Evolutionary conservation across 64 coral and sea anemone genomes (phyloP), one percentile per base, ranked within the genome.

Genomic region (Anthopleura sola): DNA sequence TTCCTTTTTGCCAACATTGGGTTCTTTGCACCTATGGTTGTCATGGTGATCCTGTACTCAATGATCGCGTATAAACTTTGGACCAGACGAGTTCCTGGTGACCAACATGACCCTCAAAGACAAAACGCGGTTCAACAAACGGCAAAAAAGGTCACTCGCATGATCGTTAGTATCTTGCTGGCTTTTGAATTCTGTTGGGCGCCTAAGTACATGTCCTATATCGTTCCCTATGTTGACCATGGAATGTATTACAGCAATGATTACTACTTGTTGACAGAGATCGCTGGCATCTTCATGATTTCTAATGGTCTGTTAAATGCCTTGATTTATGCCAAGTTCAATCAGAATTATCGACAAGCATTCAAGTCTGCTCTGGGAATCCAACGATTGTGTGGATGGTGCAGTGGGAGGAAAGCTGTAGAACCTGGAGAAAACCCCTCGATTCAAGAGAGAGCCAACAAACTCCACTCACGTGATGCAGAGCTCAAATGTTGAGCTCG

Each of bases 11-110:
- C 69, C 5, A 75, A n/a, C 69, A 75, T 75, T 75, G 69, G 69
- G 7, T 75, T 34, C 26, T 14, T 75, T 37, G 8, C 29, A 9
- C 69, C 69, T 13, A 11, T 34, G 7, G 36, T 80, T 38, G 44
- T 60, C 37, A 37, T 87, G 32, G 37, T 47, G 15, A 78, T 80
- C 1, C 75, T 87, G 1, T 87, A 87, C 37, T 56, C 53, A 18
- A 60, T 87, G 37, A 79, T 87, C 36, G 20, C 32, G 14, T 87
- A 87, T n/a, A 75, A 78, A 29, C 71, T 87, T 56, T 87, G 86
- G 86, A 87, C 1, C 56, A 33, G 86, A 60, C 75, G 38, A 32
- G 36, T 87, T 79, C 86, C 86, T 60, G 86, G 86, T 13, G 75
- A 87, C 17, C 33, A 37, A 21, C 49, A 23, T 33, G 66, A 34